Evolutionary conservation across 1,140 invertebrate genomes (phyloP).

Genomic region (Diuraphis noxia): DNA sequence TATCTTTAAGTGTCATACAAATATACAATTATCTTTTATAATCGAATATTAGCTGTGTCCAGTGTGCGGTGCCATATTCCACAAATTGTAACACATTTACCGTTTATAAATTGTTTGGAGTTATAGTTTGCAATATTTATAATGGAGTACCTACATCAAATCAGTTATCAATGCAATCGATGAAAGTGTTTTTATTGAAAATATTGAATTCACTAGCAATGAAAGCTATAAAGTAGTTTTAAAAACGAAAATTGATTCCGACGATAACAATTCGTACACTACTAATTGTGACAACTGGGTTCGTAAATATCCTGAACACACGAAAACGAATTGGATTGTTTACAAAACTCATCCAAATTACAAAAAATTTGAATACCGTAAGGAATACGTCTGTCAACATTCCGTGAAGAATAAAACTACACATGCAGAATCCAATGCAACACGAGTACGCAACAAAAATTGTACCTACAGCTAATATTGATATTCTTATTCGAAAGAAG

Average conservation of each 20-base stretch:
- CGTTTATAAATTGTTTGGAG: too few relatives aligned
- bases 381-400: neutral
- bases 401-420: neutral
- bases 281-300: neutral
- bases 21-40: too few relatives aligned
- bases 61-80: too few relatives aligned
- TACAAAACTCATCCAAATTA: neutral
- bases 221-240: neutral
- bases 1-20: too few relatives aligned
- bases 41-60: too few relatives aligned
- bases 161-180: neutral
- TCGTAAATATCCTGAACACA: neutral
- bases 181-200: neutral
- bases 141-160: too few relatives aligned
- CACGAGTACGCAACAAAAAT: neutral
- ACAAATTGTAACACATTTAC: too few relatives aligned
- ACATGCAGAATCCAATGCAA: neutral
- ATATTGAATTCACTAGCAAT: neutral
- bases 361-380: neutral
- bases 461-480: too few relatives aligned
- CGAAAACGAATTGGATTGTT: neutral
- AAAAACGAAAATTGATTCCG: neutral
- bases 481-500: neutral
- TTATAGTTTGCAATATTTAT: neutral
- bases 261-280: neutral